phyloP scores from a whole-genome alignment of 2,888 invertebrate species.

The Sicus ferrugineus region DNA sequence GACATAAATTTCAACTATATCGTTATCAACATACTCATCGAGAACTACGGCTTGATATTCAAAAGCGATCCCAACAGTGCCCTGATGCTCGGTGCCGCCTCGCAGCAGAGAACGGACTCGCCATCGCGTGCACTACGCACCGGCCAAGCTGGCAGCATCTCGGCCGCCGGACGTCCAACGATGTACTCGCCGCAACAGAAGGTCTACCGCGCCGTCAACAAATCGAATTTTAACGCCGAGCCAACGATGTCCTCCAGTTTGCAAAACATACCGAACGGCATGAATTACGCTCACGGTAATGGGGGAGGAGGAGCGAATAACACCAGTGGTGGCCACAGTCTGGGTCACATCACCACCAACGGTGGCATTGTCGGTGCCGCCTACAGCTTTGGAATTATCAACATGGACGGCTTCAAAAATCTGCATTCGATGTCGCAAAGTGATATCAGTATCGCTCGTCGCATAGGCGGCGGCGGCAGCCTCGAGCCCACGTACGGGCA shows the following conservation, averaged over 20 bases:
- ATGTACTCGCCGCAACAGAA: slow-evolving; percentile 63
- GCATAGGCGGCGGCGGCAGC: slow-evolving; percentile 42
- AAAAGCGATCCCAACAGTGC: slow-evolving; percentile 63
- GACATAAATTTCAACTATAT: slow-evolving; percentile 99
- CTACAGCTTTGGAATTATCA: slow-evolving; percentile 44
- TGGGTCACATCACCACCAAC: slow-evolving; percentile 45
- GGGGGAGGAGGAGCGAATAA: slow-evolving; percentile 44
- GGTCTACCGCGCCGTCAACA: slow-evolving; percentile 60
- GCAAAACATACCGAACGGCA: slow-evolving; percentile 65
- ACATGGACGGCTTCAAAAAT: slow-evolving; percentile 59
- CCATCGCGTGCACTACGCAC: slow-evolving; percentile 60
- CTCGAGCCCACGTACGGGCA: slow-evolving; percentile 50
- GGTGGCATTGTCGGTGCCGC: slow-evolving; percentile 41
- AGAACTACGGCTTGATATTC: slow-evolving; percentile 81
- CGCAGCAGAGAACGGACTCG: slow-evolving; percentile 54
- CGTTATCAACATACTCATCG: slow-evolving; percentile 94
- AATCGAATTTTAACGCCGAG: slow-evolving; percentile 62
- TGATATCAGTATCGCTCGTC: slow-evolving; percentile 57
- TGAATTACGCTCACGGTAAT: slow-evolving; percentile 57
- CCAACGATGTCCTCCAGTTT: slow-evolving; percentile 64
- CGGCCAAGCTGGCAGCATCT: slow-evolving; percentile 49
- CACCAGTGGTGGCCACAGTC: slow-evolving; percentile 41
- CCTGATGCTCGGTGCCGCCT: slow-evolving; percentile 41
- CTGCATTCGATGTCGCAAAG: slow-evolving; percentile 62
- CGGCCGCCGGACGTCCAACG: slow-evolving; percentile 50